Conservation (phyloP, 1,140 invertebrate species). For the Listronotus oregonensis region DNA sequence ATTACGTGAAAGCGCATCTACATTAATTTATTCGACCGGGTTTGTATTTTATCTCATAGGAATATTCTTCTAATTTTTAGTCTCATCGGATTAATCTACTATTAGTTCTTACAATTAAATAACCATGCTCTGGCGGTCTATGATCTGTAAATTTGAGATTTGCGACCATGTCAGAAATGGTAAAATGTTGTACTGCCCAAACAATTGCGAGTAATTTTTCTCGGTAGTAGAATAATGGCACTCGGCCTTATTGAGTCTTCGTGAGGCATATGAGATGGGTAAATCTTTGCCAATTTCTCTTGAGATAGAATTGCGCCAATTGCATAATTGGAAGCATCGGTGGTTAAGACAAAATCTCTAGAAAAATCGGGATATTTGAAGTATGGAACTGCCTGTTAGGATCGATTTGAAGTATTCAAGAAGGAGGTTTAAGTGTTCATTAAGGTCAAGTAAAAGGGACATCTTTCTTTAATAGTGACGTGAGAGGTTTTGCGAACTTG, state of each 20-base stretch:
- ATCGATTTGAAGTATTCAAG: conserved; percentile 52
- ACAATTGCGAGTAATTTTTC: background rate
- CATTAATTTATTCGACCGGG: conserved; percentile 54
- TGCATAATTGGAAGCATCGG: conserved; percentile 53
- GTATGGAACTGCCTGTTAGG: conserved; percentile 53
- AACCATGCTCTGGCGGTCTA: no score
- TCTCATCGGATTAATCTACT: conserved; percentile 56
- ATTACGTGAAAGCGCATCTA: conserved; percentile 50
- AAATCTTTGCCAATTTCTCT: conserved; percentile 42
- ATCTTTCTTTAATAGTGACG: conserved; percentile 35
- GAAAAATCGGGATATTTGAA: conserved; percentile 52
- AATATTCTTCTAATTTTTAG: conserved; percentile 55
- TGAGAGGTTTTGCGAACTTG: conserved; percentile 35
- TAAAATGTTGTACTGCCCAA: conserved; percentile 28
- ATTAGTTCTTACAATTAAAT: no score
- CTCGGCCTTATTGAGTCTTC: no score
- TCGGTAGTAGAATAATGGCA: conserved; percentile 37
- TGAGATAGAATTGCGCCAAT: conserved; percentile 50
- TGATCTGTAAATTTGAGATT: conserved; percentile 31
- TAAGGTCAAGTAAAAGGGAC: conserved; percentile 13
- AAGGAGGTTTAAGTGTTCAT: conserved; percentile 48
- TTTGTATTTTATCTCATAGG: conserved; percentile 58
- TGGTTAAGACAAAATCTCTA: conserved; percentile 52
- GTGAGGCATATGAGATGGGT: conserved; percentile 40
- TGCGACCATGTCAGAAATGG: conserved; percentile 27